A percentile compares a stretch with the other conserved stretches of the same genome.
Evolutionary conservation across 2,888 invertebrate species (phyloP).

Genomic region (Andrena minutula): DNA sequence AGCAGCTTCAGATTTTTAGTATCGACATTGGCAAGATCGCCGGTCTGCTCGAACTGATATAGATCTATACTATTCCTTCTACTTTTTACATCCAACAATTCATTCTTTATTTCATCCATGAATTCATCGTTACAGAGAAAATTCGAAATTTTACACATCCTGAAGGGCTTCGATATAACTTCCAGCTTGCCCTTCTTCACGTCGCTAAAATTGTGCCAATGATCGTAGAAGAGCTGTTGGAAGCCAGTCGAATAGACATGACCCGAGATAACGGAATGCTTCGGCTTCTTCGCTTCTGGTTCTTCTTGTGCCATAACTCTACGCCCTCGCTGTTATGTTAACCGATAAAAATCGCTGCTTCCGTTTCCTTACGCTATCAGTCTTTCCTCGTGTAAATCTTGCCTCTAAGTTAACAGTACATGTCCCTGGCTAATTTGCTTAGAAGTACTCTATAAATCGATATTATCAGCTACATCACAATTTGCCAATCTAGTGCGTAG

Average conservation of each 20-base stretch:
- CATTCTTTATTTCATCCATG: slow-evolving; percentile 89
- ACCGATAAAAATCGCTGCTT: slow-evolving; percentile 13
- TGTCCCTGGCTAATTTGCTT: slow-evolving; percentile 21
- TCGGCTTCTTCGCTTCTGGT: slow-evolving; percentile 73
- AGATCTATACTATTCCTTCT: slow-evolving; percentile 92
- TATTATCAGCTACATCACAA: slow-evolving; percentile 56
- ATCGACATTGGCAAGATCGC: slow-evolving; percentile 88
- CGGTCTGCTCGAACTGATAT: slow-evolving; percentile 94
- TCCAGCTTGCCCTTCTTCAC: slow-evolving; percentile 85
- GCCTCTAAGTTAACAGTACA: slow-evolving; percentile 22
- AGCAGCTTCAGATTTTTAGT: slow-evolving; percentile 88
- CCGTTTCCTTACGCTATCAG: slow-evolving; percentile 51
- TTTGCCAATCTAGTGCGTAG: slow-evolving; percentile 28
- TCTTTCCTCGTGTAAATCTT: slow-evolving; percentile 30
- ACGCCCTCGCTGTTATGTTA: neutral
- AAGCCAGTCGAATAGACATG: slow-evolving; percentile 71
- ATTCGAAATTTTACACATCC: slow-evolving; percentile 88
- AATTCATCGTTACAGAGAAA: slow-evolving; percentile 87
- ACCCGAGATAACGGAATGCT: slow-evolving; percentile 77
- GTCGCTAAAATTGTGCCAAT: slow-evolving; percentile 86
- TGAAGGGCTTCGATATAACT: slow-evolving; percentile 89
- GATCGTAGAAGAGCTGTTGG: slow-evolving; percentile 72
- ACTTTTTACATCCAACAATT: slow-evolving; percentile 88
- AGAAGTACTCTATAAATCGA: slow-evolving; percentile 31
- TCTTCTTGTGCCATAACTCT: slow-evolving; percentile 72